Conservation (phyloP, 2,888 invertebrate genomes). For the Drosophila vallismaia region DNA sequence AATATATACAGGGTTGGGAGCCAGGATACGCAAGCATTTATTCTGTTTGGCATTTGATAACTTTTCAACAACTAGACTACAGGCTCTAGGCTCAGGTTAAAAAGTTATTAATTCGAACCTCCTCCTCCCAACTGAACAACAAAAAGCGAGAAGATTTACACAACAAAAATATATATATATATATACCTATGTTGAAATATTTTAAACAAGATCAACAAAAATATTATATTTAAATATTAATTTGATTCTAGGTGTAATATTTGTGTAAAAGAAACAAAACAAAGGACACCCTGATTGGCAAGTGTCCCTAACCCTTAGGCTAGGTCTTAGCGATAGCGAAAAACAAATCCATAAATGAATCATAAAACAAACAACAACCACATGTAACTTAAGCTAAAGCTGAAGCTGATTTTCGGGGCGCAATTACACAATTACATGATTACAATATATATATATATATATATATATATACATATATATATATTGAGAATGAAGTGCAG, state of each 20-base stretch:
- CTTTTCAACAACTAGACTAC: conserved; percentile 1
- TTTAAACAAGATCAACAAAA: conserved; percentile 7
- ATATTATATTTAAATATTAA: conserved; percentile 19
- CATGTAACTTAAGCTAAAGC: conserved; percentile 37
- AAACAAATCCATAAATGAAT: conserved; percentile 26
- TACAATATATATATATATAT: conserved; percentile 11
- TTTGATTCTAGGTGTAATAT: conserved; percentile 39
- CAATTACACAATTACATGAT: conserved; percentile 4
- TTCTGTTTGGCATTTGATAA: conserved; percentile 35
- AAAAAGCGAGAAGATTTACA: neutral
- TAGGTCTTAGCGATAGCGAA: conserved; percentile 47
- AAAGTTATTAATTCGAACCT: conserved; percentile 23
- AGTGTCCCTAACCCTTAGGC: conserved; percentile 72
- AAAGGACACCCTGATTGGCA: conserved; percentile 34
- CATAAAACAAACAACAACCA: conserved; percentile 20
- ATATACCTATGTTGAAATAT: conserved; percentile 7
- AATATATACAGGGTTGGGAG: conserved; percentile 9
- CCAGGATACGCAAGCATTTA: conserved; percentile 33
- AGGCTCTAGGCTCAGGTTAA: conserved; percentile 10
- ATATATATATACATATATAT: conserved; percentile 12
- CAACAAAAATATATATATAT: neutral
- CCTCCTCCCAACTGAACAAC: conserved; percentile 10
- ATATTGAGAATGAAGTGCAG: conserved; percentile 20
- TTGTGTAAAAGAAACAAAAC: conserved; percentile 53
- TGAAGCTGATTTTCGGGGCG: conserved; percentile 11